Base-by-base conservation (phyloP, 1,140 invertebrate species). In the Elymnias hypermnestra region DNA sequence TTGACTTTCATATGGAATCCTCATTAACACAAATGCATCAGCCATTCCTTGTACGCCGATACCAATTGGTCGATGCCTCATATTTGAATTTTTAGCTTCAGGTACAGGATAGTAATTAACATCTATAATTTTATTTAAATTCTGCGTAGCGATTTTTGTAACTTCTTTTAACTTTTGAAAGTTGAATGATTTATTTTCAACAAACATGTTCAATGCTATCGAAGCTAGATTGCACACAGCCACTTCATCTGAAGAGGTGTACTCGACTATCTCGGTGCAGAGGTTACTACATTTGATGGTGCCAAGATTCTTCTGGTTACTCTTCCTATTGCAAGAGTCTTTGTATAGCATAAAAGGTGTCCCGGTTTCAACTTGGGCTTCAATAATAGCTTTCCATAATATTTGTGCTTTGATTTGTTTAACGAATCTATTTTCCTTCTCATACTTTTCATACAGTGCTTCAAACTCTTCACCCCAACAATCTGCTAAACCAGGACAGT, bases 141-240 rank as follows among this genome's bases (percentile, higher is more conserved):
- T 99, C 62, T 87, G 90, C 0, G 97, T 96, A 1, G 96, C 91
- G 7, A 94, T 93, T 89, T 98, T 97, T 0, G 95, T 92, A 0
- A 99, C 93, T 56, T 94, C 88, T 69, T 94, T 94, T 3, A 99
- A 87, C 73, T 97, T 96, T 1, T 89, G 62, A 78, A 99, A 99
- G 77, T 99, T 95, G 72, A 93, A 99, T 0, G 89, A 92, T 65
- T 91, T 92, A 36, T 92, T 89, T 2, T 90, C 66, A 48, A 99
- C 95, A 88, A 96, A 99, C 92, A 95, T 96, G 72, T 98, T 98
- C 0, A 99, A 87, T n/a, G 98, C 97, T 57, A 99, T 94, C 0
- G 98, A 99, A 1, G 98, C 98, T 65, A 99, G 89, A 88, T 99
- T 99, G 83, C 98, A 99, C 0, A 99, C 98, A 15, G 98, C 98